A percentile compares a stretch with the other conserved stretches of the same genome.
phyloP scores from a whole-genome alignment of 2,797 vertebrate genomes.

The Catamblyrhynchus diadema region DNA sequence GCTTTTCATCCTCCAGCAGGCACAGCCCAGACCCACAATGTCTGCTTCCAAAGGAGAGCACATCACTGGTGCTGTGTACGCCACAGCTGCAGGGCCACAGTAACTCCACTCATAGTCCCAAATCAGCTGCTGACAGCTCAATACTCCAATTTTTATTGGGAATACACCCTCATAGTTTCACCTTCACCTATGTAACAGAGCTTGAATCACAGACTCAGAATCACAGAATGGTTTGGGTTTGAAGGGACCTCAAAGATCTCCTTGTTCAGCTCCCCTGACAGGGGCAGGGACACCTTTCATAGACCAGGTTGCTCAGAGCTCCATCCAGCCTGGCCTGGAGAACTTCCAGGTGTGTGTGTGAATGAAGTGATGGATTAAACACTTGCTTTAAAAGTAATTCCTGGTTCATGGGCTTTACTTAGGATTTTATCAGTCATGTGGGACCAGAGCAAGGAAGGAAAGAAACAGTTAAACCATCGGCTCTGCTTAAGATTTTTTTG shows the following conservation, averaged over 20 bases:
- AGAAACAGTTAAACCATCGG: neutral
- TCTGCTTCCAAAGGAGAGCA: neutral
- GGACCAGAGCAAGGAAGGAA: neutral
- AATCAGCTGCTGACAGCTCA: neutral
- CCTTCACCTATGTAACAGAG: neutral
- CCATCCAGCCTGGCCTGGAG: neutral
- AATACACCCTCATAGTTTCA: neutral
- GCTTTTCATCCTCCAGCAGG: neutral
- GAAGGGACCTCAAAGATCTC: neutral
- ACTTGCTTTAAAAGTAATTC: neutral
- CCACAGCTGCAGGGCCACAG: neutral
- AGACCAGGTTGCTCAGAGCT: neutral
- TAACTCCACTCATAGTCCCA: neutral
- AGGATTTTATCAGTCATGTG: neutral
- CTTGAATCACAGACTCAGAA: neutral
- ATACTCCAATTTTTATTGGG: neutral
- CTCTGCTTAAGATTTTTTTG: neutral
- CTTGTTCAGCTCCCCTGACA: rapidly evolving
- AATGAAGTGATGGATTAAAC: neutral
- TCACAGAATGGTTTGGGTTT: neutral
- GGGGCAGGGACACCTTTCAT: neutral
- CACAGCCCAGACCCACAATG: neutral
- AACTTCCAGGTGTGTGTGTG: neutral
- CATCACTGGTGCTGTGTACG: neutral
- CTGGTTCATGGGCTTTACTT: neutral